Percentiles rank a stretch among this genome's conserved stretches.
Evolutionary conservation across 2,113 vertebrate genomes (phyloP).

Genomic region (Circaetus gallicus): DNA sequence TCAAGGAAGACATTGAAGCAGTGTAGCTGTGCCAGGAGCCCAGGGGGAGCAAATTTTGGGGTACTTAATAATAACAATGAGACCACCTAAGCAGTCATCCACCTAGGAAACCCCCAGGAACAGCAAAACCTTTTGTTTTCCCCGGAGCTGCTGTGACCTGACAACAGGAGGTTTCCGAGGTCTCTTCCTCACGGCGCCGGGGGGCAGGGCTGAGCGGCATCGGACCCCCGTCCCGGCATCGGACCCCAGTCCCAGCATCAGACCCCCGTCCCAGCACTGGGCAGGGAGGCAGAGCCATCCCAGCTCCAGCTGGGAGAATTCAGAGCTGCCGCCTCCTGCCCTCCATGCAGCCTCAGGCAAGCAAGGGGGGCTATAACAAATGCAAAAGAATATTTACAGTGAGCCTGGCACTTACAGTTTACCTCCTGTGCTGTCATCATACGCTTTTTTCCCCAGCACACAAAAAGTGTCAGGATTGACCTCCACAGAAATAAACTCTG

Average conservation of each 20-base stretch:
- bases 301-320: not conserved
- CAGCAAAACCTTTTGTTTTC: not conserved
- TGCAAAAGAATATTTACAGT: rapidly evolving
- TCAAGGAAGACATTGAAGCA: rapidly evolving
- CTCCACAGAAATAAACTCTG: not conserved
- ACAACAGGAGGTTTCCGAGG: too few relatives aligned
- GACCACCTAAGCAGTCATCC: not conserved
- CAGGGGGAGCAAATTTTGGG: not conserved
- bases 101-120: not conserved
- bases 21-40: too few relatives aligned
- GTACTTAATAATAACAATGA: too few relatives aligned
- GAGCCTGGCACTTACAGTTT: rapidly evolving
- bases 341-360: rapidly evolving
- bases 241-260: not conserved
- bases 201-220: too few relatives aligned
- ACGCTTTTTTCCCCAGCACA: rapidly evolving
- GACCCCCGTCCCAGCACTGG: rapidly evolving
- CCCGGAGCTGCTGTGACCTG: not conserved
- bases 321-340: not conserved
- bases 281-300: not conserved
- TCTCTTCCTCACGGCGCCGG: not conserved
- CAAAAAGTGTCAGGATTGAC: rapidly evolving
- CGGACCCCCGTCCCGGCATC: not conserved
- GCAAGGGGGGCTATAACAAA: too few relatives aligned
- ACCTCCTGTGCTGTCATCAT: rapidly evolving